Base-by-base conservation (phyloP, 2,113 vertebrate genomes). In the Emberiza fucata region DNA sequence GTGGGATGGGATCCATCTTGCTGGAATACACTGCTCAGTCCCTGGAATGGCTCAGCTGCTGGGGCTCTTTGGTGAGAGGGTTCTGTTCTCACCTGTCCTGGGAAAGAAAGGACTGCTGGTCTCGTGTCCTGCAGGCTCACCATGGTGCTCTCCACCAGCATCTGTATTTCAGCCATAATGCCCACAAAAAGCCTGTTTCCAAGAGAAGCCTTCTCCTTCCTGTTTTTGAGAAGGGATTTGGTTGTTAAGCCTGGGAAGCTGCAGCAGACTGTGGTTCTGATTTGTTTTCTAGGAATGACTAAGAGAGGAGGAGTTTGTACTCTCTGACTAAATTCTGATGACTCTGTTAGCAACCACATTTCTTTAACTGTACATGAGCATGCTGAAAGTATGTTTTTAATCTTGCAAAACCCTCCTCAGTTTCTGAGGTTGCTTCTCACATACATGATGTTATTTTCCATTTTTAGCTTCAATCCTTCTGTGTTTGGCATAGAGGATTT, bases 231-330 rank as follows among this genome's bases (percentile, higher is more conserved):
- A 73, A 91, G 64, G 76, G 76, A 60, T 92, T 90, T 88, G 24
- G 81, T 81, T 56, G 83, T 90, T 48, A 64, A 68, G 90, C 76
- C 81, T 4, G 1, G 66, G 50, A n/a, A 88, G 44, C 71, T 8
- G 2, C 6, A 1, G 76, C 86, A 90, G 72, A 14, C 86, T 73
- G 76, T 4, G 16, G 86, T 81, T 94, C 92, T 94, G 82, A 68
- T 95, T 92, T 94, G 93, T 92, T 96, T 96, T 96, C 95, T 88
- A 96, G 95, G 80, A 95, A 91, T 92, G 94, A 96, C 88, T 95
- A 95, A 94, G 76, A 90, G 72, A 94, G 88, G 86, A 96, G 94
- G 93, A 81, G 85, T 93, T 92, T 71, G 17, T 53, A n/a, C 0
- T 0, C 42, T 60, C 92, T 92, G 68, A 90, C 80, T 88, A 64